A percentile compares a stretch with the other conserved stretches of the same genome.
Conservation (phyloP, 2,888 invertebrate genomes). For the Ormyrus labotus region DNA sequence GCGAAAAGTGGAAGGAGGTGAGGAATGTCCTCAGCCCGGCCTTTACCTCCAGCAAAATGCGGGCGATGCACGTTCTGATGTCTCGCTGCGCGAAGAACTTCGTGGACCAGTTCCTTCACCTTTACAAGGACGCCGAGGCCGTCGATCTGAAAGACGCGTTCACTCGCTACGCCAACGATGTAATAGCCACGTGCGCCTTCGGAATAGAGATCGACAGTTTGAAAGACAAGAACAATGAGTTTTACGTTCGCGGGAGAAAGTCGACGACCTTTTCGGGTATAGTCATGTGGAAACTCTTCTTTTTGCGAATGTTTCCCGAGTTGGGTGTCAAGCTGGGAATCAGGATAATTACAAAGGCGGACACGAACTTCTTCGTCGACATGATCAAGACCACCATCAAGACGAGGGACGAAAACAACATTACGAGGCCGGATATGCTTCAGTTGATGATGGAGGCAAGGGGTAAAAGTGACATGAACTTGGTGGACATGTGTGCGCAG, state of each 20-base stretch:
- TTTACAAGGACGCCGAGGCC: too few relatives aligned
- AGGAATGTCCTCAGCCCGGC: too few relatives aligned
- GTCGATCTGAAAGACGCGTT: conserved; percentile 36
- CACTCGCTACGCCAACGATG: conserved; percentile 72
- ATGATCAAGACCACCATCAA: conserved; percentile 60
- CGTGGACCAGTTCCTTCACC: too few relatives aligned
- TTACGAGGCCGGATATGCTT: conserved; percentile 78
- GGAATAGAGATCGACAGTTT: conserved; percentile 72
- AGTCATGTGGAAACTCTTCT: conserved; percentile 51
- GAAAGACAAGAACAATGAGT: conserved; percentile 66
- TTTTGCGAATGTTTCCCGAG: conserved; percentile 46
- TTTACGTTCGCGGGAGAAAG: conserved; percentile 66
- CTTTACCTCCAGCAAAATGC: too few relatives aligned
- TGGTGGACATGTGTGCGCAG: conserved; percentile 76
- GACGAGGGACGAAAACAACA: conserved; percentile 58
- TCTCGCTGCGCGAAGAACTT: too few relatives aligned
- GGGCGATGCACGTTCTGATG: too few relatives aligned
- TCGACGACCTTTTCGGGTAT: conserved; percentile 56
- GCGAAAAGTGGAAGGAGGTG: too few relatives aligned
- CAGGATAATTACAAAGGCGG: conserved; percentile 5
- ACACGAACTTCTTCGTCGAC: conserved; percentile 46
- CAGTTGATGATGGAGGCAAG: conserved; percentile 78
- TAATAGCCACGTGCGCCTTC: conserved; percentile 76
- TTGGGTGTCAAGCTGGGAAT: conserved; percentile 51
- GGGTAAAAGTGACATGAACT: conserved; percentile 58